These are phyloP conservation scores for Drosophila percnosoma DNA, from an alignment of 2,888 invertebrate genomes.

Conservation along the genomic window DNA sequence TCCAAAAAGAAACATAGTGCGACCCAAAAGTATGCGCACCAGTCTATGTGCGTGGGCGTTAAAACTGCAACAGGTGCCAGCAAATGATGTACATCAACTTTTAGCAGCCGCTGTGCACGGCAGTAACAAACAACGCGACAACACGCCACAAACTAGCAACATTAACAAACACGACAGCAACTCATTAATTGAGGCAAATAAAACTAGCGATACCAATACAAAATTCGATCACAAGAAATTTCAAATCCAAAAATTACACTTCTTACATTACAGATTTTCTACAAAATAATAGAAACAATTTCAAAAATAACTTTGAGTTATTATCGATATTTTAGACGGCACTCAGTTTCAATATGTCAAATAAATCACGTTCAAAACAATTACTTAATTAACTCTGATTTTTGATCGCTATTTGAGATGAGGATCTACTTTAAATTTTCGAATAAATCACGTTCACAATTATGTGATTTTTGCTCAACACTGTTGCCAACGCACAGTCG, in stretches of 20 bases:
- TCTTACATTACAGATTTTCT: neutral
- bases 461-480: conserved; percentile 20
- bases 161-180: conserved; percentile 58
- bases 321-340: neutral
- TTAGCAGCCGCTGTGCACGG: conserved; percentile 31
- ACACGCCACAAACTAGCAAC: conserved; percentile 47
- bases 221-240: neutral
- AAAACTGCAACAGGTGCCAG: conserved; percentile 58
- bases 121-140: conserved; percentile 30
- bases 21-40: conserved; percentile 24
- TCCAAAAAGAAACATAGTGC: conserved; percentile 30
- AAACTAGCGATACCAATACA: conserved; percentile 28
- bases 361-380: neutral
- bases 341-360: neutral
- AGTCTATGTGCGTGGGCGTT: conserved; percentile 17
- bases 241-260: neutral
- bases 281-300: neutral
- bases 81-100: conserved; percentile 31
- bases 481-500: conserved; percentile 10
- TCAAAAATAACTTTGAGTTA: neutral
- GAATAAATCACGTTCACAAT: neutral
- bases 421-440: neutral
- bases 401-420: neutral
- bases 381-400: neutral
- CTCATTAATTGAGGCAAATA: conserved; percentile 52